Conservation (phyloP, 2,888 invertebrate species). For the Synergus gifuensis region DNA sequence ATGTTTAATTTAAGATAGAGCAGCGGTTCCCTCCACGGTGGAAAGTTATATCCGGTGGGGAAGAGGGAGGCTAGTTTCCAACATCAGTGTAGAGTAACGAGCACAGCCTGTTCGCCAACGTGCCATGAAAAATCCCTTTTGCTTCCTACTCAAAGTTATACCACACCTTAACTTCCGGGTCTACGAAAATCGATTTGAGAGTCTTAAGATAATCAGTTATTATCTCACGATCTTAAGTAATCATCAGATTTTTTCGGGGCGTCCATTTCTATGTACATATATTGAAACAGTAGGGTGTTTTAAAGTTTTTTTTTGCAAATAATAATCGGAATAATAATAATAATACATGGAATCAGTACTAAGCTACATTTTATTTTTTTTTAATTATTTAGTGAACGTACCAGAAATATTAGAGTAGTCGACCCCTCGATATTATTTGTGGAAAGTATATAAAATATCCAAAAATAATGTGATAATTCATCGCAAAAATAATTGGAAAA, state of each 20-base stretch:
- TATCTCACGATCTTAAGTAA: slow-evolving; percentile 18
- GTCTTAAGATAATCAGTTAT: slow-evolving; percentile 20
- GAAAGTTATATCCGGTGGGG: slow-evolving; percentile 58
- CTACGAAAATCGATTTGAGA: slow-evolving; percentile 6
- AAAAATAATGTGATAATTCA: no score
- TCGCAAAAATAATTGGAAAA: no score
- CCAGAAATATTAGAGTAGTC: no score
- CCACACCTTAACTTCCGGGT: not conserved
- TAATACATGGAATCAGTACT: no score
- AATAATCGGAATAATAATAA: no score
- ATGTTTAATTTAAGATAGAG: slow-evolving; percentile 74
- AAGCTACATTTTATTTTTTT: no score
- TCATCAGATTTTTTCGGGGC: not conserved
- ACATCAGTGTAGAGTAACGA: slow-evolving; percentile 54
- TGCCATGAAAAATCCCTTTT: slow-evolving; percentile 53
- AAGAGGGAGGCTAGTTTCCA: slow-evolving; percentile 47
- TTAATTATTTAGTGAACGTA: no score
- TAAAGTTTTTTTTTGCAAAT: no score
- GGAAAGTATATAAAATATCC: no score
- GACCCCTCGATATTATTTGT: no score
- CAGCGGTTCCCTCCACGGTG: slow-evolving; percentile 56
- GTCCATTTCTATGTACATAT: not conserved
- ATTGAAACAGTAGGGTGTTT: no score
- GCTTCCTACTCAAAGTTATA: slow-evolving; percentile 13
- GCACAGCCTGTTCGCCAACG: slow-evolving; percentile 47